phyloP scores from a whole-genome alignment of 2,797 vertebrate species.

The Parambassis ranga region DNA sequence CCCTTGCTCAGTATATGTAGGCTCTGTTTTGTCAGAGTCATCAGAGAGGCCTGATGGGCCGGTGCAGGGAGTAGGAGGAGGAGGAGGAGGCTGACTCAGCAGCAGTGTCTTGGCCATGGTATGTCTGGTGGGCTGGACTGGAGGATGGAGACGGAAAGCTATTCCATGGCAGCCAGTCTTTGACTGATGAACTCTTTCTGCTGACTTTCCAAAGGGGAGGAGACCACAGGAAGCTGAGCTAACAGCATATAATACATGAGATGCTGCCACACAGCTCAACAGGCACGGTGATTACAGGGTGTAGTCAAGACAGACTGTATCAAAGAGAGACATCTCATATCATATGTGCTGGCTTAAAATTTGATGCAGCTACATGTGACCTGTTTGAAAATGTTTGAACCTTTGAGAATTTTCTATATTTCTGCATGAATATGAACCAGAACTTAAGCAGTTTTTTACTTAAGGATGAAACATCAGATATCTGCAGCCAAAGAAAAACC shows the following conservation, averaged over 20 bases:
- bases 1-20: neutral
- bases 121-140: constrained; percentile 49
- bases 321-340: too few relatives aligned
- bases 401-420: too few relatives aligned
- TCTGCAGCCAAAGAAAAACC: too few relatives aligned
- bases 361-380: too few relatives aligned
- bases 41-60: constrained; percentile 15
- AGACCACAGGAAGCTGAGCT: neutral
- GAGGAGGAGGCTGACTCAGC: constrained; percentile 62
- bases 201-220: constrained; percentile 26
- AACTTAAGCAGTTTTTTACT: too few relatives aligned
- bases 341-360: too few relatives aligned
- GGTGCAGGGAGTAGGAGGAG: constrained; percentile 30
- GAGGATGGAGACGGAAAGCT: constrained; percentile 38
- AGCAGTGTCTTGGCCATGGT: constrained; percentile 50
- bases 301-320: too few relatives aligned
- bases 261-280: too few relatives aligned
- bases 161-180: constrained; percentile 10
- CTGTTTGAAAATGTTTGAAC: too few relatives aligned
- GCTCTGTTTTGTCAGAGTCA: constrained; percentile 24
- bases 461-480: too few relatives aligned
- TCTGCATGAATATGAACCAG: too few relatives aligned
- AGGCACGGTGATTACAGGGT: too few relatives aligned
- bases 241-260: neutral
- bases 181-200: constrained; percentile 43